Evolutionary conservation across 2,113 vertebrate genomes (phyloP).

Genomic region (Chinchilla lanigera): DNA sequence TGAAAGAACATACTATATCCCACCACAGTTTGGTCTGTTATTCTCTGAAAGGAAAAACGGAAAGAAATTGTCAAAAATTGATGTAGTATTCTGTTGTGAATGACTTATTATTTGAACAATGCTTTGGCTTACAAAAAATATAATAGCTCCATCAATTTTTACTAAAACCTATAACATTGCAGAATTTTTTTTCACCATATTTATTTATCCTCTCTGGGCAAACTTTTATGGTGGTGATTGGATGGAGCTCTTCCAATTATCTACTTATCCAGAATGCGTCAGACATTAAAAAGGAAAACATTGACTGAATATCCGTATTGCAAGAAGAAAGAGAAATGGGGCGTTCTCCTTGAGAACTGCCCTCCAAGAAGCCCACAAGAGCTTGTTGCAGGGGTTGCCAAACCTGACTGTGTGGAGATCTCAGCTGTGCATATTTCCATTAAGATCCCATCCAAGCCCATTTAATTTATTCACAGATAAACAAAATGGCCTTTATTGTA

Average conservation of each 20-base stretch:
- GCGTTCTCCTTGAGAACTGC: slow-evolving; percentile 65
- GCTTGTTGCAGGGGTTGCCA: slow-evolving; percentile 62
- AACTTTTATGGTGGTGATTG: slow-evolving; percentile 30
- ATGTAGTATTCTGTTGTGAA: neutral
- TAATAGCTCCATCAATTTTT: neutral
- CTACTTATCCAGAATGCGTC: slow-evolving; percentile 36
- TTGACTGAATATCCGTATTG: slow-evolving; percentile 19
- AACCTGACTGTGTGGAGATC: slow-evolving; percentile 70
- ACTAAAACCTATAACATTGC: neutral
- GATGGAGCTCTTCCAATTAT: slow-evolving; percentile 38
- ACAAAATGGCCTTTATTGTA: slow-evolving; percentile 83
- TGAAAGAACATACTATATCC: neutral
- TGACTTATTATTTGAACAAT: neutral
- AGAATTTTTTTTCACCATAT: neutral
- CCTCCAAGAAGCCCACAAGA: slow-evolving; percentile 46
- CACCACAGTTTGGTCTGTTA: neutral
- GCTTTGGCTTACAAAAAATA: neutral
- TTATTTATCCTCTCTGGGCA: neutral
- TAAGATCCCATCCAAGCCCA: slow-evolving; percentile 73
- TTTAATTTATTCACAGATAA: slow-evolving; percentile 85
- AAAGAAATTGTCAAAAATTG: neutral
- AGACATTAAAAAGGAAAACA: slow-evolving; percentile 66
- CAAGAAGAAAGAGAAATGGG: neutral
- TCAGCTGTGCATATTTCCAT: slow-evolving; percentile 58
- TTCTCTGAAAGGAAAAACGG: slow-evolving; percentile 7